Conservation (phyloP, 1,140 invertebrate species). For the Vollenhovia emeryi region DNA sequence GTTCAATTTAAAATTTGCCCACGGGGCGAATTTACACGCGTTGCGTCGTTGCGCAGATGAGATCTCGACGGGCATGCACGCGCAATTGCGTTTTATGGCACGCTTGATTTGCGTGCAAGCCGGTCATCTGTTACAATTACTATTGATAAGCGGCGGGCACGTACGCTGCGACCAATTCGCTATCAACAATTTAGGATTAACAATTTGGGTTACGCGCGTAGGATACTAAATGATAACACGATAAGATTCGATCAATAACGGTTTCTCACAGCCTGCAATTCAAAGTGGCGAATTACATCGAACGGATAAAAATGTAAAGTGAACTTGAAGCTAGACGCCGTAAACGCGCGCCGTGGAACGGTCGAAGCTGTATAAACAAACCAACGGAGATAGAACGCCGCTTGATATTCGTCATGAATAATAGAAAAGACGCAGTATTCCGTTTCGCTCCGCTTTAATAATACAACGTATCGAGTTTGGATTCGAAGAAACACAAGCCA, state of each 20-base stretch:
- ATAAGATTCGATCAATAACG: neutral
- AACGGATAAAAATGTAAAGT: neutral
- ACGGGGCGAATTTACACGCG: neutral
- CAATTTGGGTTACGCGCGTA: neutral
- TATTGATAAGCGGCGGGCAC: neutral
- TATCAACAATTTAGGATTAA: constrained; percentile 40
- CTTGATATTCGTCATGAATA: constrained; percentile 29
- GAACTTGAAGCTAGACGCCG: neutral
- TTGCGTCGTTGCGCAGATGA: constrained; percentile 32
- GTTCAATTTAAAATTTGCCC: constrained; percentile 36
- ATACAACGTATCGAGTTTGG: constrained; percentile 3
- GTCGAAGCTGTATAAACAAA: constrained; percentile 6
- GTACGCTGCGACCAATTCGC: neutral
- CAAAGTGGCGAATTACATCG: neutral
- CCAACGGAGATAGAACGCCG: constrained; percentile 26
- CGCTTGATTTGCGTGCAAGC: constrained; percentile 14
- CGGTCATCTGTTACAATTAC: constrained; percentile 34
- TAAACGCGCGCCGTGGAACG: neutral
- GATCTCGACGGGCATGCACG: constrained; percentile 5
- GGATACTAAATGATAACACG: neutral
- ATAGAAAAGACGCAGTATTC: neutral
- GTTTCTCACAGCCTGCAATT: neutral
- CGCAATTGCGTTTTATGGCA: constrained; percentile 21
- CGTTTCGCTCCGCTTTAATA: constrained; percentile 20
- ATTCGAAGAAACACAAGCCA: constrained; percentile 40